Conservation (phyloP, 2,113 vertebrate genomes). For the Sinocyclocheilus rhinocerous region DNA sequence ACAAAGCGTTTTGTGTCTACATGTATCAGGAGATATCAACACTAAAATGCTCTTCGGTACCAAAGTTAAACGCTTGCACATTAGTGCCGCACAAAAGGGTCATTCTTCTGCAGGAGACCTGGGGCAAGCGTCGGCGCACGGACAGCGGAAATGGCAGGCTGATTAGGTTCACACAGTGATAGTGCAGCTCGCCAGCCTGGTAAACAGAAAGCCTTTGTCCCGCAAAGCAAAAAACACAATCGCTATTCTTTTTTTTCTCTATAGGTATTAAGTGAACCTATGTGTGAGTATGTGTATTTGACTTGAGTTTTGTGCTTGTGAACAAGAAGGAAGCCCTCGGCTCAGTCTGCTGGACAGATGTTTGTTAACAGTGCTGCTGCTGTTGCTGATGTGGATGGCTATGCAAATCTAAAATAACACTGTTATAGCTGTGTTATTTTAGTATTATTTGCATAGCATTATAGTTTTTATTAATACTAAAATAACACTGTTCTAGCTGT, state of each 20-base stretch:
- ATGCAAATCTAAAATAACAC: too few species aligned
- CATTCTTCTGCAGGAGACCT: constrained; percentile 87
- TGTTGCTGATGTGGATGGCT: constrained; percentile 61
- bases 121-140: constrained; percentile 85
- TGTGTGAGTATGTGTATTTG: neutral
- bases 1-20: constrained; percentile 88
- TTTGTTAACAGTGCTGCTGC: constrained; percentile 77
- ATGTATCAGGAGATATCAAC: constrained; percentile 91
- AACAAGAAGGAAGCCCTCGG: constrained; percentile 52
- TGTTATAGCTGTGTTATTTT: too few species aligned
- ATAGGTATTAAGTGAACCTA: constrained; percentile 2
- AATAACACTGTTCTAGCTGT: too few species aligned
- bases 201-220: constrained; percentile 91
- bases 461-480: too few species aligned
- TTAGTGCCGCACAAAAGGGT: constrained; percentile 86
- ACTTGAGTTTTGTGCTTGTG: constrained; percentile 19
- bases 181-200: constrained; percentile 81
- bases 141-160: constrained; percentile 91
- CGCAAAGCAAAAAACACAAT: constrained; percentile 58
- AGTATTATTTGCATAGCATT: too few species aligned
- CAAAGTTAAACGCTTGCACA: constrained; percentile 92
- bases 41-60: constrained; percentile 84
- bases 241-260: neutral
- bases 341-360: constrained; percentile 88
- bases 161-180: constrained; percentile 97